Evolutionary conservation across 2,888 invertebrate genomes (phyloP), one percentile per base, ranked within the genome.

Genomic region (Tetragonisca angustula): DNA sequence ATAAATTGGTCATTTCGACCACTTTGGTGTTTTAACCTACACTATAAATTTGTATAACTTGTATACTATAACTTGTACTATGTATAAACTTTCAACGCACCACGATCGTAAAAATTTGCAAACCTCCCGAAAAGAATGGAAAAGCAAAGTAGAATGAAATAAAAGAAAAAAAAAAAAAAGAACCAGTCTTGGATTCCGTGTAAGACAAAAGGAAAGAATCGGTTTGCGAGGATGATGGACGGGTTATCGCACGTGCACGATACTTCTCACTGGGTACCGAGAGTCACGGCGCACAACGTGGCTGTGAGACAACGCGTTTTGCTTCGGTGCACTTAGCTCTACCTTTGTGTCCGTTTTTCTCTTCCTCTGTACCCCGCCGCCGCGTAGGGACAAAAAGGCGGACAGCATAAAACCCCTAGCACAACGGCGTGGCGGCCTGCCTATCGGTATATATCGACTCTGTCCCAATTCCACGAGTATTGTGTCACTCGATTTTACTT

Each of bases 401-500:
- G 71, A 76, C 80, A 77, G 85, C 82, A 81, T 78, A 84, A 86
- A 83, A 89, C 83, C 81, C 77, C 83, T 62, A 72, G 80, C 79
- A 74, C 79, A 71, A 64, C 70, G 73, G 70, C 54, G 68, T 56
- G 54, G 62, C 59, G 50, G 78, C 56, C 80, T 72, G 73, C 52
- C 81, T 61, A 64, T 64, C 32, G 62, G 78, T 73, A 77, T 79
- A 79, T 84, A 85, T 89, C 87, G 84, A 81, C 81, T 77, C 82
- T 88, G 92, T 90, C 92, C 92, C 90, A 91, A 92, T 92, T 92
- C 90, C 89, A 69, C 65, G 83, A 76, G 77, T 89, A 89, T 91
- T 90, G 91, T 90, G 89, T 88, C 91, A 91, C 84, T 84, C 89
- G 87, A 90, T 88, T 91, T 89, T 87, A 82, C 90, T 84, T 89